A percentile compares a stretch with the other conserved stretches of the same genome.
Conservation (phyloP, 2,797 vertebrate genomes). For the Microctenopoma steveboyesi region DNA sequence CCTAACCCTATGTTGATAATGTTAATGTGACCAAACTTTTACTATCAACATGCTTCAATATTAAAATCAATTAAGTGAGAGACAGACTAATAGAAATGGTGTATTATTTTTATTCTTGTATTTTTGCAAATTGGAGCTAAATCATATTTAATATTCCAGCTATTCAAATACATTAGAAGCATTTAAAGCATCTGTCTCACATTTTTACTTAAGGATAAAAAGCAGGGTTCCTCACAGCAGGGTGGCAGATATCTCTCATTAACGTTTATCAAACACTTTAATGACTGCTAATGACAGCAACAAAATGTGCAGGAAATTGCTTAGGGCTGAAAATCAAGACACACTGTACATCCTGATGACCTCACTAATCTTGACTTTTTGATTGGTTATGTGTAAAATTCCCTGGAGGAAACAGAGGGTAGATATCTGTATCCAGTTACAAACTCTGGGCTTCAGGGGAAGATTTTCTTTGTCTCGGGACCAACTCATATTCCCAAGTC, state of each 20-base stretch:
- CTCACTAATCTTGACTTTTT: conserved; percentile 48
- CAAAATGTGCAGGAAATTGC: conserved; percentile 38
- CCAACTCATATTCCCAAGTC: conserved; percentile 66
- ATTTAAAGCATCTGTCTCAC: conserved; percentile 11
- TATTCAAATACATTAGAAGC: background rate
- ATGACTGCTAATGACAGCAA: conserved; percentile 41
- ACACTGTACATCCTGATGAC: conserved; percentile 32
- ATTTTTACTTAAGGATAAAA: conserved; percentile 18
- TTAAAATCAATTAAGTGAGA: background rate
- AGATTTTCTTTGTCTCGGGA: conserved; percentile 47
- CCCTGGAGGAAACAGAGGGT: conserved; percentile 41
- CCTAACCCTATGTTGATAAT: too few relatives aligned
- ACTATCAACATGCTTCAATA: background rate
- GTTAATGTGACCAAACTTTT: background rate
- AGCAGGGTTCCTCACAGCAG: conserved; percentile 1
- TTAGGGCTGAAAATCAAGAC: conserved; percentile 39
- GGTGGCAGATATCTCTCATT: conserved; percentile 17
- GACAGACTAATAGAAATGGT: background rate
- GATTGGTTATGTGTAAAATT: conserved; percentile 45
- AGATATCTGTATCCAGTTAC: conserved; percentile 58
- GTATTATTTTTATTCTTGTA: conserved; percentile 9
- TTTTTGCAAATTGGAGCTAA: conserved; percentile 1
- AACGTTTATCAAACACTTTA: conserved; percentile 32
- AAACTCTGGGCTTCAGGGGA: conserved; percentile 44
- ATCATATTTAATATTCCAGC: conserved; percentile 19